phyloP scores from a whole-genome alignment of 1,140 invertebrate genomes.

The Zophobas atratus region DNA sequence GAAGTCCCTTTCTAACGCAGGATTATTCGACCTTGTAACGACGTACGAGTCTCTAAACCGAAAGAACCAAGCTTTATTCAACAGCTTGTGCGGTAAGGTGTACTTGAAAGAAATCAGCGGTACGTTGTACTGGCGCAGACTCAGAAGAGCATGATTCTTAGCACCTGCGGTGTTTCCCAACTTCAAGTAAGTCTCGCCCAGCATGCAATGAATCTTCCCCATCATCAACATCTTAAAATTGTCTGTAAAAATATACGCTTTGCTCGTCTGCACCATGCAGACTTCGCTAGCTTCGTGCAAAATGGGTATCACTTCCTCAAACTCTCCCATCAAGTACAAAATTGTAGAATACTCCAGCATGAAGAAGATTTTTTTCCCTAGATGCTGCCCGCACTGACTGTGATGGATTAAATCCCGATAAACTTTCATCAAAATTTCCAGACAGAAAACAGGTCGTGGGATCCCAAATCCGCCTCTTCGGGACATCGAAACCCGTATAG shows the following conservation, averaged over 20 bases:
- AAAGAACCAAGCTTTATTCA: conserved; percentile 50
- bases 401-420: conserved; percentile 54
- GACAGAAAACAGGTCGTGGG: conserved; percentile 53
- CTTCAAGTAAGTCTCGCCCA: conserved; percentile 65
- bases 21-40: conserved; percentile 60
- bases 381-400: conserved; percentile 66
- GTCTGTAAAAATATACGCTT: conserved; percentile 51
- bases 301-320: conserved; percentile 63
- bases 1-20: conserved; percentile 64
- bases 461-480: conserved; percentile 50
- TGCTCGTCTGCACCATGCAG: conserved; percentile 57
- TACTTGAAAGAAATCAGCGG: conserved; percentile 63
- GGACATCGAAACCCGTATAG: conserved; percentile 33
- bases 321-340: conserved; percentile 64
- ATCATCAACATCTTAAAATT: conserved; percentile 65
- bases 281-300: conserved; percentile 67
- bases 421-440: conserved; percentile 51
- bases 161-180: conserved; percentile 62
- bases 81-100: conserved; percentile 56
- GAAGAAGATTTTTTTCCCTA: conserved; percentile 68
- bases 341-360: conserved; percentile 66
- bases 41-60: conserved; percentile 55
- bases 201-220: conserved; percentile 67
- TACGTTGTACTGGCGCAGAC: conserved; percentile 64
- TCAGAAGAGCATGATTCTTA: conserved; percentile 65